Evolutionary conservation across 2,113 vertebrate species (phyloP).

Genomic region (Probosciger aterrimus): DNA sequence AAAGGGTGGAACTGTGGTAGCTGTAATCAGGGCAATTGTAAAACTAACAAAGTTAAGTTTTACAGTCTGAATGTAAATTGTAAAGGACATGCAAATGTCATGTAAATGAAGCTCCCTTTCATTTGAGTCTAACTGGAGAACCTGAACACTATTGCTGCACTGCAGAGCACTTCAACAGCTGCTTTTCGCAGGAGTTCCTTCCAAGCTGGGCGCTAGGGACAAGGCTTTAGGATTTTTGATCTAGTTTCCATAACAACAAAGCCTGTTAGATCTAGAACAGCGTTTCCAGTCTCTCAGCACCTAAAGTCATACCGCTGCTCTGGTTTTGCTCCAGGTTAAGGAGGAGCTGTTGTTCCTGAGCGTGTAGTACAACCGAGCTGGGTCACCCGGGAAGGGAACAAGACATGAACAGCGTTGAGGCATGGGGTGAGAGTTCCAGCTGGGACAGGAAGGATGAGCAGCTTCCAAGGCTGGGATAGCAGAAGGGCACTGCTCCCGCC

Average conservation of each 20-base stretch:
- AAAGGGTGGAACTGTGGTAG: background rate
- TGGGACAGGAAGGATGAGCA: background rate
- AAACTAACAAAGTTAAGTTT: background rate
- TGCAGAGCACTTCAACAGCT: background rate
- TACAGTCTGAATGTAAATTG: background rate
- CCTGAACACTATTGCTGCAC: background rate
- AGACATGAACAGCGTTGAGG: background rate
- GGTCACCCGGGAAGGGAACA: background rate
- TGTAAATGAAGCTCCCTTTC: background rate
- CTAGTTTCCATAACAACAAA: conserved; percentile 48
- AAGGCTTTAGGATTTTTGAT: background rate
- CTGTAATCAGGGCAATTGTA: background rate
- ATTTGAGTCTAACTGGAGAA: background rate
- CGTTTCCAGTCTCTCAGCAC: background rate
- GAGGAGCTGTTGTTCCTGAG: background rate
- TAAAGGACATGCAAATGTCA: no score
- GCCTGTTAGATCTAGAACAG: background rate
- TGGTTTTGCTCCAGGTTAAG: background rate
- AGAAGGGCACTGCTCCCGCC: background rate
- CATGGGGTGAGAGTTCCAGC: background rate
- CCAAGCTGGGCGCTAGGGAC: background rate
- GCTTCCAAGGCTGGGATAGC: background rate
- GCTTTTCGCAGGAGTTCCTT: background rate
- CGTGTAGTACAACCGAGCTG: background rate
- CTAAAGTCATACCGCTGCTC: background rate